phyloP scores from a whole-genome alignment of 2,797 vertebrate genomes.

The Pogonophryne albipinna region DNA sequence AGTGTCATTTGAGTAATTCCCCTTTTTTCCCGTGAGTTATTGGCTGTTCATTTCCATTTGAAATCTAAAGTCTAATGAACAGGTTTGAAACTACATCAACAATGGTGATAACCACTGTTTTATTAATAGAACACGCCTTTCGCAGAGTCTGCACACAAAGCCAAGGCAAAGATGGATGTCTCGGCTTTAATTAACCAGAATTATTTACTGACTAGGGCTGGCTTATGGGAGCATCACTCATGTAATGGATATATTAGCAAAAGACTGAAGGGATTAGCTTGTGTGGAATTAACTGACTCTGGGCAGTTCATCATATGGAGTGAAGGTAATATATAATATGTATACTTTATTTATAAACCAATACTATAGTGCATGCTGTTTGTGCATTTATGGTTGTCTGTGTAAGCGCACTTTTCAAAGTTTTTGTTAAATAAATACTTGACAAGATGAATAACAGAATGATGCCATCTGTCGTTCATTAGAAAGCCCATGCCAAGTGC shows the following conservation, averaged over 20 bases:
- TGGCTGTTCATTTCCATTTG: conserved; percentile 66
- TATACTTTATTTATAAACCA: conserved; percentile 53
- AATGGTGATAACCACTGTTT: conserved; percentile 77
- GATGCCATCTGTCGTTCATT: conserved; percentile 72
- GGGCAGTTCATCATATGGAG: conserved; percentile 72
- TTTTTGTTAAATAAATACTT: conserved; percentile 41
- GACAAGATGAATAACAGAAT: conserved; percentile 62
- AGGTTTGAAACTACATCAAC: conserved; percentile 77
- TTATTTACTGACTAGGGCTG: conserved; percentile 84
- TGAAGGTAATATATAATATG: conserved; percentile 60
- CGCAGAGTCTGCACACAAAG: conserved; percentile 73
- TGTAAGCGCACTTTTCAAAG: conserved; percentile 5
- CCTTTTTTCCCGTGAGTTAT: conserved; percentile 65
- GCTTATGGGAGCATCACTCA: conserved; percentile 83
- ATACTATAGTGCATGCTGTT: conserved; percentile 6
- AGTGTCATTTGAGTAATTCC: conserved; percentile 37
- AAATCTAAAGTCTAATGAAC: conserved; percentile 79
- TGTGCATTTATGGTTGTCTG: conserved; percentile 16
- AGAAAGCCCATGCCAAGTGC: conserved; percentile 38
- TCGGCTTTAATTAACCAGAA: conserved; percentile 85
- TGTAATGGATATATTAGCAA: conserved; percentile 87
- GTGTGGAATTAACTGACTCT: conserved; percentile 78
- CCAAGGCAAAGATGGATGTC: conserved; percentile 81
- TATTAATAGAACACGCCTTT: conserved; percentile 82
- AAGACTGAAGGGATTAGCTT: conserved; percentile 81